Conservation (phyloP, 1,140 invertebrate species). For the Hylaeus volcanicus region DNA sequence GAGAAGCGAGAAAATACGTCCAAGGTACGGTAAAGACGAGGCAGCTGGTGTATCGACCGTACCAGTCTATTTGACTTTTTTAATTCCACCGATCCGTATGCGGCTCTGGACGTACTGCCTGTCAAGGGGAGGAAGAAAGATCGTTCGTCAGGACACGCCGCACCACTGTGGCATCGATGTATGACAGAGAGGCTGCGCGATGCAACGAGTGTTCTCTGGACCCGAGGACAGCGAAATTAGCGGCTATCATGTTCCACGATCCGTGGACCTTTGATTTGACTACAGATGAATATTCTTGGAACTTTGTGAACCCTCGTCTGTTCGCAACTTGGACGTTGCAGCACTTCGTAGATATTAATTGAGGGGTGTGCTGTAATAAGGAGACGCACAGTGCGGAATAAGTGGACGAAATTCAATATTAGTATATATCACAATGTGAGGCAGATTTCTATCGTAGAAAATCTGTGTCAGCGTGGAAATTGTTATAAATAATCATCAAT, state of each 20-base stretch:
- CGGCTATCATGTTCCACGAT: conserved; percentile 1
- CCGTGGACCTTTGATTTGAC: neutral
- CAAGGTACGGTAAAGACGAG: conserved; percentile 56
- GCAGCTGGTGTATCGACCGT: conserved; percentile 74
- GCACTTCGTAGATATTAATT: neutral
- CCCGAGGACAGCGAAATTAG: conserved; percentile 35
- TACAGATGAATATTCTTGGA: conserved; percentile 1
- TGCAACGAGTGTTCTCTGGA: conserved; percentile 15
- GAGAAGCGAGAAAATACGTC: conserved; percentile 72
- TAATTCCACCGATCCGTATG: conserved; percentile 38
- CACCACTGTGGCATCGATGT: neutral
- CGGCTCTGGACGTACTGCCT: conserved; percentile 14
- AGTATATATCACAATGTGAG: too few species aligned
- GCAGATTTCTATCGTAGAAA: too few species aligned
- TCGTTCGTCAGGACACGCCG: neutral
- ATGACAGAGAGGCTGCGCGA: neutral
- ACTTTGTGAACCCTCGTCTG: neutral
- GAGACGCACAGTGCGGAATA: too few species aligned
- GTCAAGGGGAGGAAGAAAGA: conserved; percentile 6
- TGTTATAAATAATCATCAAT: too few species aligned
- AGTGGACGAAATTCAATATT: too few species aligned
- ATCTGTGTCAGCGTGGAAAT: too few species aligned
- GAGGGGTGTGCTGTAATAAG: too few species aligned
- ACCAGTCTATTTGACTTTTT: conserved; percentile 61
- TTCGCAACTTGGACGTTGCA: neutral